Base-by-base conservation (phyloP, 2,888 invertebrate species). In the Drosophila borealis region DNA sequence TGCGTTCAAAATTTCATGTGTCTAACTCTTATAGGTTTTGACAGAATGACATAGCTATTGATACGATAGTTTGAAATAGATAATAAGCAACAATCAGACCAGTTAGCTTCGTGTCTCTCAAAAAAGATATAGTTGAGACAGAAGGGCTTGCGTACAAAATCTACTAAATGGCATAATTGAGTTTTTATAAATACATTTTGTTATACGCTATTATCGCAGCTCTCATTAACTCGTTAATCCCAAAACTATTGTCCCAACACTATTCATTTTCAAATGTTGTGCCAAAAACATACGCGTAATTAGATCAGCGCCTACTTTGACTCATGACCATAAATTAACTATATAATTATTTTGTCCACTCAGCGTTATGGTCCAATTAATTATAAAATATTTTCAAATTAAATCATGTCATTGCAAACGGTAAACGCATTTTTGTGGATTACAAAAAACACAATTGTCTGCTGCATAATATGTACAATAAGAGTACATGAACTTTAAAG, bases 401-500 rank as follows among this genome's bases (percentile, higher is more conserved):
- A 82, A 88, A 74, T 65, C 68, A 74, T 72, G 69, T 74, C 75
- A 73, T 49, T 70, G 68, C 60, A 71, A 70, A 64, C 60, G 63
- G 69, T 33, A 70, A 66, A 44, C 25, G 50, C 53, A 66, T 71
- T 70, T 79, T 79, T 69, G 42, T 53, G 55, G 65, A 70, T 59
- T 56, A 60, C 53, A 62, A 62, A 55, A 21, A 57, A 54, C 21
- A 56, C 44, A 67, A 19, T 50, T 33, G 59, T 42, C 34, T 36
- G 44, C 33, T 55, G 65, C 56, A 45, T 64, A 81, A 88, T 76
- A 75, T 78, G 72, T 69, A 68, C 62, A 65, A 70, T 60, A 61
- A 66, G 68, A 64, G 66, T 44, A 54, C 76, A 83, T 76, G 72
- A 80, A 83, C 84, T 88, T 88, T 87, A 90, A 90, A 90, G 90